Conservation (phyloP, 1,140 invertebrate species). For the Drosophila pallidifrons region DNA sequence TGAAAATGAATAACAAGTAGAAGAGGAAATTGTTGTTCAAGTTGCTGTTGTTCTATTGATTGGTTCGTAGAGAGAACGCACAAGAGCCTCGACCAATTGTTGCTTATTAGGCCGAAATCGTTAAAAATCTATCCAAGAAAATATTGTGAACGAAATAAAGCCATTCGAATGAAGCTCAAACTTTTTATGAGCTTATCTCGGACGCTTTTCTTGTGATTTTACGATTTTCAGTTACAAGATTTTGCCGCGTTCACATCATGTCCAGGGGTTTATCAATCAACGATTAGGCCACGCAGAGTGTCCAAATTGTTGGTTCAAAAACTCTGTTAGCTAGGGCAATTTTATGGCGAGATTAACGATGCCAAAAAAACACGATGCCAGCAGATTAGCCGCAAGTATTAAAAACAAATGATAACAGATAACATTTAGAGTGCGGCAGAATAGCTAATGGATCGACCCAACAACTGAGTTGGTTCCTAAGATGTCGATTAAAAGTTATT, state of each 20-base stretch:
- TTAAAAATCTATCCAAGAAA: conserved; percentile 59
- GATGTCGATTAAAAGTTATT: not conserved
- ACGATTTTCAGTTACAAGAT: conserved; percentile 68
- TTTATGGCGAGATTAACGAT: conserved; percentile 50
- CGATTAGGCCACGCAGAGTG: conserved; percentile 58
- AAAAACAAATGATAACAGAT: conserved; percentile 3
- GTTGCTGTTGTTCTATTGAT: conserved; percentile 60
- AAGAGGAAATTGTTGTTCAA: conserved; percentile 65
- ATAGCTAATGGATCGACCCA: not conserved
- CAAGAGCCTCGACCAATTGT: conserved; percentile 62
- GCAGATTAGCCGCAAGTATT: conserved; percentile 32
- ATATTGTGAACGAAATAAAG: conserved; percentile 61
- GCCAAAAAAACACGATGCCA: conserved; percentile 46
- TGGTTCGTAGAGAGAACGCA: conserved; percentile 20
- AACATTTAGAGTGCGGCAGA: not conserved
- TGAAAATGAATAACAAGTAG: conserved; percentile 2
- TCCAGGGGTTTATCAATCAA: conserved; percentile 58
- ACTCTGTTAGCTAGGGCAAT: not conserved
- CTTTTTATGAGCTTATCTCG: conserved; percentile 67
- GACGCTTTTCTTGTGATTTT: conserved; percentile 52
- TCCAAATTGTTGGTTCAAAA: conserved; percentile 23
- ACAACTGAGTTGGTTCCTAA: not conserved
- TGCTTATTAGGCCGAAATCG: conserved; percentile 77
- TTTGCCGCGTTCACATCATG: conserved; percentile 24
- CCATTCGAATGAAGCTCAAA: conserved; percentile 44